These are phyloP conservation scores for Pollachius pollachius DNA, from an alignment of 2,113 vertebrate species.

Conservation along the genomic window DNA sequence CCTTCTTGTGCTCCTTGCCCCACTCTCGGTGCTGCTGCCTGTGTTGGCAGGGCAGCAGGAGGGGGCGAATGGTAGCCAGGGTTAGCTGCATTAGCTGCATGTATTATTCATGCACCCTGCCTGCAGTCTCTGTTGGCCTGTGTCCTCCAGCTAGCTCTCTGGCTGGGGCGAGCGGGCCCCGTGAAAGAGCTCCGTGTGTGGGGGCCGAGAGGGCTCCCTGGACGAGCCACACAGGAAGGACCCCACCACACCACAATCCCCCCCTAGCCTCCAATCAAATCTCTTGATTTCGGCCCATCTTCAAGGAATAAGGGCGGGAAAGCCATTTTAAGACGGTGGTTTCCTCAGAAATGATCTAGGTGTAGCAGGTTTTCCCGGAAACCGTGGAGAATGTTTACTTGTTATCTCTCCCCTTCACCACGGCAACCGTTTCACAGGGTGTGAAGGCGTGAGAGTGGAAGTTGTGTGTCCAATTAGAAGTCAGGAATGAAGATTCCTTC, in stretches of 20 bases:
- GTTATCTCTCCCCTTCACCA: conserved; percentile 27
- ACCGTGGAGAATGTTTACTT: background rate
- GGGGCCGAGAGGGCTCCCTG: conserved; percentile 43
- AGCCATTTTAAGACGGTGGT: conserved; percentile 15
- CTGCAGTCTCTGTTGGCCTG: conserved; percentile 62
- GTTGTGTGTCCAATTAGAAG: conserved; percentile 27
- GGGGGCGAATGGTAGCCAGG: conserved; percentile 24
- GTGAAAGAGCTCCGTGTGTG: conserved; percentile 44
- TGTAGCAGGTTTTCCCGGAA: no score
- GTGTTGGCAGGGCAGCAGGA: conserved; percentile 50
- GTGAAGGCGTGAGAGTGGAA: conserved; percentile 10
- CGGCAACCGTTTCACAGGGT: conserved; percentile 13
- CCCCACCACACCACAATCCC: no score
- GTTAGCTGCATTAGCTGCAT: conserved; percentile 71
- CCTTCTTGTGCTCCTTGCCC: conserved; percentile 23
- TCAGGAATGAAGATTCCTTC: conserved; percentile 30
- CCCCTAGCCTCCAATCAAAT: conserved; percentile 20
- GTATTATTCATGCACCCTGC: conserved; percentile 75
- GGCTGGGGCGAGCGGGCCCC: conserved; percentile 38
- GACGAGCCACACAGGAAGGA: conserved; percentile 44
- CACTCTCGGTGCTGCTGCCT: conserved; percentile 39
- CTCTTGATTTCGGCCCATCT: conserved; percentile 25
- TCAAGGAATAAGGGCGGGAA: conserved; percentile 22
- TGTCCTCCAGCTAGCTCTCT: conserved; percentile 49
- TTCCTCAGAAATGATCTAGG: no score